Base-by-base conservation (phyloP, 2,888 invertebrate genomes). In the Drosophila picticornis region DNA sequence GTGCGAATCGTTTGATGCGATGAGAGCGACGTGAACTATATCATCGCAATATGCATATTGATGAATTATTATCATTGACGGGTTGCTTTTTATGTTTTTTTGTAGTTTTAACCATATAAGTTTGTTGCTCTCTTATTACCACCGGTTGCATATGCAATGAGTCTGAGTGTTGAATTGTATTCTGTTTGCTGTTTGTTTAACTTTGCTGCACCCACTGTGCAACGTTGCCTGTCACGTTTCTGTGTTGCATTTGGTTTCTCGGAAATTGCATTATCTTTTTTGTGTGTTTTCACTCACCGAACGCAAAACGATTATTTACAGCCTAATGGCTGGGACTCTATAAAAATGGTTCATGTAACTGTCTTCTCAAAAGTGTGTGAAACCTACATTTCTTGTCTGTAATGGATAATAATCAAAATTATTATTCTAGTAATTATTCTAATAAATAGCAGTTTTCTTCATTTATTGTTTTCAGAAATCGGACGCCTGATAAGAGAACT, bases 1-100 rank as follows among this genome's bases (percentile, higher is more conserved):
- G 81, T 87, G 88, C 65, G 70, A 68, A 84, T 84, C 82, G 65
- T 81, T 83, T 81, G 79, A 84, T 75, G 72, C 87, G 84, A 73
- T 71, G 72, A 74, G 84, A 82, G 69, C 81, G 50, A 76, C 57
- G 68, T 79, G 69, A 83, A 86, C 82, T 87, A 84, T 84, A 83
- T 82, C 83, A 79, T 83, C 69, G 50, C 53, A 61, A 34, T 68
- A 70, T 76, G 85, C 83, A 80, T 82, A 68, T 80, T 80, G 79
- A 80, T 82, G 79, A 82, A 80, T 80, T 71, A 65, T 52, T 51
- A 32, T 36, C n/a, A 7, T 40, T 34, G 68, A 72, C 72, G 69
- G 25, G 25, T 16, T 82, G 83, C 80, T 72, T 72, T 64, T 72
- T 67, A 71, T 70, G 74, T 68, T 51, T 66, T 27, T 51, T 16